Base-by-base conservation (phyloP, 2,888 invertebrate genomes). In the Cistogaster globosa region DNA sequence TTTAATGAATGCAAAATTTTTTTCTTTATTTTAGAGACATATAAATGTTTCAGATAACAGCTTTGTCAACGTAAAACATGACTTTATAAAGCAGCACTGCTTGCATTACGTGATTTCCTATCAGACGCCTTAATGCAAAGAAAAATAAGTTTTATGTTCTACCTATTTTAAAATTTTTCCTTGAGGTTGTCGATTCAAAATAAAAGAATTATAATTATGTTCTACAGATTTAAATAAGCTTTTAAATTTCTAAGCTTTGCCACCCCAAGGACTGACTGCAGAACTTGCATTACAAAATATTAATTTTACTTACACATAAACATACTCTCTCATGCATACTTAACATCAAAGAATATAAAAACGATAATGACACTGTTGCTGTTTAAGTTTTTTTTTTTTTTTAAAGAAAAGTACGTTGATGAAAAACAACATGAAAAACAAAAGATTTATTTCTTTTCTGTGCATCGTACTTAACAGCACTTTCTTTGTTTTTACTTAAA, bases 321-420 rank as follows among this genome's bases (percentile, higher is more conserved):
- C 9, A 20, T 38, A 36, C 16, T 5, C 42, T 42, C 42, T 42
- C 12, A 42, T n/a, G 53, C 26, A 20, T 36, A 74, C 55, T 65
- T 65, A 45, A 57, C 36, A 75, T 75, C 68, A 76, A 60, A 55
- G 57, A 69, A 63, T 63, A 76, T 76, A 48, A 57, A 69, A 57
- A 76, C 69, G 69, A 76, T 76, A 76, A 82, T 69, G 75, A 76
- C 45, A 75, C 69, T 71, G 63, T 32, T 69, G 69, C 55, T 71
- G 38, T 51, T 14, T 5, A 68, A 62, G 68, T 53, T 6, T 68
- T 74, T n/a, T 18, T 38, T 32, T 62, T 18, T 32, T 26, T 68
- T 68, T 26, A 16, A 36, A 45, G 38, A 22, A 58, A 51, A 58
- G 18, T 16, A 60, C 60, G 22, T 38, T 72, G 58, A 74, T 51